Base-by-base conservation (phyloP, 2,888 invertebrate genomes). In the Scaptomyza parva region DNA sequence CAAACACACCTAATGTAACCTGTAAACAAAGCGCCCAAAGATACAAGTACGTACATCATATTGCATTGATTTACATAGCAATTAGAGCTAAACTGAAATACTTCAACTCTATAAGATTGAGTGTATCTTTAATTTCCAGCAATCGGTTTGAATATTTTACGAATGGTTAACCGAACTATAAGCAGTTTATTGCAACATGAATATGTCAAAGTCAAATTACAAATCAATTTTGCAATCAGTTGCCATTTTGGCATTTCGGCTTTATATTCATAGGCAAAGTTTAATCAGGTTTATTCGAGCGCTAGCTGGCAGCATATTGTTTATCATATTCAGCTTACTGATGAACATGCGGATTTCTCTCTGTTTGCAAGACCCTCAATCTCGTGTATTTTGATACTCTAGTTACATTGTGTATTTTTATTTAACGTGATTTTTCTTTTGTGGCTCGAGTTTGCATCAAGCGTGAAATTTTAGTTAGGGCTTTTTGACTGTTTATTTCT, bases 341-440 rank as follows among this genome's bases (percentile, higher is more conserved):
- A 3, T 14, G 9, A 18, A 33, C 26, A 44, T 30, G 45, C 28
- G 33, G 35, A 26, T 52, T 9, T n/a, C 18, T 17, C n/a, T n/a
- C 18, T 30, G 24, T 58, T 52, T 40, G 26, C 26, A 20, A 17
- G 14, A 48, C 44, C 33, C 33, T 51, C 50, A 24, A 30, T 2
- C 2, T 3, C 2, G 8, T 12, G n/a, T 39, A 14, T 48, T 30
- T 65, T 44, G n/a, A 17, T 43, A 41, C 40, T 58, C 14, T 57
- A 17, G 45, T 33, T 43, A 18, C 12, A 24, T 8, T 37, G 14
- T 24, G 18, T 60, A 2, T 18, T 30, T 76, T 76, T 78, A 68
- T 69, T 60, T 68, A 51, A 47, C 37, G 9, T 57, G 61, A 68
- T 57, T 68, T 71, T 77, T 11, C 57, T 33, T 74, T 74, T 74